Conservation (phyloP, 2,888 invertebrate genomes). For the Tachystola acroxantha region DNA sequence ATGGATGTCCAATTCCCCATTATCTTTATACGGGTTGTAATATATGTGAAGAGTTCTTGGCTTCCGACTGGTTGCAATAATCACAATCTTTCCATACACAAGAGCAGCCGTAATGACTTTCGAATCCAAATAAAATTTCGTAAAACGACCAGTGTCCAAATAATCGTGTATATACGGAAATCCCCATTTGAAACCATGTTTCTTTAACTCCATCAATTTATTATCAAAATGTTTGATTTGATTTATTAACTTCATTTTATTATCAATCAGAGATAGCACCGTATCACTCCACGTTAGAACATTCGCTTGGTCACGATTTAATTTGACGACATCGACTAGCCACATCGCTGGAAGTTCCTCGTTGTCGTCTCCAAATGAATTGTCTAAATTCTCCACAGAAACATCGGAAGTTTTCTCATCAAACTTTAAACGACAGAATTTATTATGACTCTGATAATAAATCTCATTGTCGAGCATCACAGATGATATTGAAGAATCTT, state of each 20-base stretch:
- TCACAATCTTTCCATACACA: background rate
- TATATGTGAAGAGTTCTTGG: background rate
- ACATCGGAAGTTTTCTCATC: no score
- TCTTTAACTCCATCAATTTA: no score
- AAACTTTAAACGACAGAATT: background rate
- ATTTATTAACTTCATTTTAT: no score
- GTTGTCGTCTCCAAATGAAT: background rate
- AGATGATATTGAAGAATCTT: no score
- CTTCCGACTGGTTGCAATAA: background rate
- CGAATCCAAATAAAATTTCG: no score
- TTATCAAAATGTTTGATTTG: background rate
- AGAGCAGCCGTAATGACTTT: background rate
- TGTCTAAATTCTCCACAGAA: no score
- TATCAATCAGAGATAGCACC: no score
- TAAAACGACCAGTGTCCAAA: no score
- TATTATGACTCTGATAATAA: background rate
- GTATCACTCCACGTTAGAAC: background rate
- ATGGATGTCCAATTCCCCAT: background rate
- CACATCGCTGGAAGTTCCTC: background rate
- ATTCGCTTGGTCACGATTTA: background rate
- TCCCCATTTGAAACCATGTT: no score
- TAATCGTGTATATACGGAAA: no score
- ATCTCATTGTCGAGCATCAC: background rate
- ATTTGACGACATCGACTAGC: background rate
- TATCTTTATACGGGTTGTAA: background rate